These are phyloP conservation scores for Lepidurus arcticus DNA, from an alignment of 1,140 invertebrate genomes.

Conservation along the genomic window DNA sequence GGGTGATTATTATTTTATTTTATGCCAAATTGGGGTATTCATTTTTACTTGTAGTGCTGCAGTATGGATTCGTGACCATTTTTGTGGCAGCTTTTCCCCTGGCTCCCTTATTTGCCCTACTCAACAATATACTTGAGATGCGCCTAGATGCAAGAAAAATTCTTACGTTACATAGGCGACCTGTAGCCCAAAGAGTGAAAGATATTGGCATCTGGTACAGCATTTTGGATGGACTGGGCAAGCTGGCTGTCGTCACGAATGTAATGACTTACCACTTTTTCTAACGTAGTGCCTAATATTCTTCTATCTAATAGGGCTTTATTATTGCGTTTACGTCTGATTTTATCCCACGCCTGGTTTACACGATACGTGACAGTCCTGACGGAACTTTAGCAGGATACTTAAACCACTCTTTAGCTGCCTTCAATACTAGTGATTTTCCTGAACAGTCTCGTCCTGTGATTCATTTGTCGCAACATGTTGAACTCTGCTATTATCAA, in stretches of 20 bases:
- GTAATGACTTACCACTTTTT: slow-evolving; percentile 51
- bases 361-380: slow-evolving; percentile 54
- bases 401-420: slow-evolving; percentile 73
- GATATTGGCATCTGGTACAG: slow-evolving; percentile 90
- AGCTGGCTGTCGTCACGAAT: slow-evolving; percentile 87
- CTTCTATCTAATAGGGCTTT: slow-evolving; percentile 66
- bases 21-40: neutral
- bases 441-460: neutral
- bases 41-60: slow-evolving; percentile 57
- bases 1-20: slow-evolving; percentile 35
- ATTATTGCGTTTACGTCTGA: slow-evolving; percentile 99
- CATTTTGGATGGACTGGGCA: slow-evolving; percentile 81
- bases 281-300: slow-evolving; percentile 41
- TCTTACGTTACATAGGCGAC: slow-evolving; percentile 72
- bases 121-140: slow-evolving; percentile 87
- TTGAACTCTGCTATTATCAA: neutral
- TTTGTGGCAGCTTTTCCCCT: slow-evolving; percentile 86
- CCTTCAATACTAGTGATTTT: slow-evolving; percentile 73
- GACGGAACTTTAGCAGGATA: slow-evolving; percentile 66
- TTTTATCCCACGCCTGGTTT: slow-evolving; percentile 88
- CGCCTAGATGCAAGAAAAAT: slow-evolving; percentile 80
- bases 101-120: slow-evolving; percentile 76
- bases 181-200: slow-evolving; percentile 72
- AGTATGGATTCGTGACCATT: slow-evolving; percentile 85
- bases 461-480: slow-evolving; percentile 6